Evolutionary conservation across 2,888 invertebrate genomes (phyloP).

Genomic region (Globia sparganii): DNA sequence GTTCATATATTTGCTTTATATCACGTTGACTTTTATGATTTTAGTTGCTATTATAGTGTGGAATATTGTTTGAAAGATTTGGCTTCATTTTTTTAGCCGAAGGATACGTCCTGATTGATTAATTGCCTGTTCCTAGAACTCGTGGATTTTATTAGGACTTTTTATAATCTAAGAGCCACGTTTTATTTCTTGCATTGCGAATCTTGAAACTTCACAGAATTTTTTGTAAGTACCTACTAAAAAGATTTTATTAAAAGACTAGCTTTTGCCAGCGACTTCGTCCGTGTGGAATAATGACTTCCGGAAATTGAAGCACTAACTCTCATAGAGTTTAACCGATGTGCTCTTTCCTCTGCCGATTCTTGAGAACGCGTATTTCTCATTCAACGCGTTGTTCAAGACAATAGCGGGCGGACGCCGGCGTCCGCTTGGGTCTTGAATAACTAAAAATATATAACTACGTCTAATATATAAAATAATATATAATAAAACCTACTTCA

Average conservation of each 20-base stretch:
- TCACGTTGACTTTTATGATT: slow-evolving; percentile 64
- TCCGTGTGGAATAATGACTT: too few species aligned
- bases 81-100: slow-evolving; percentile 36
- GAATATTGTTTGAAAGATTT: slow-evolving; percentile 55
- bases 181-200: neutral
- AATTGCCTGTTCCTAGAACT: slow-evolving; percentile 30
- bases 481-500: too few species aligned
- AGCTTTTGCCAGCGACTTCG: too few species aligned
- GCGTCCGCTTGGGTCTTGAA: too few species aligned
- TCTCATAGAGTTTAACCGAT: too few species aligned
- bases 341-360: too few species aligned
- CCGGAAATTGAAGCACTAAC: too few species aligned
- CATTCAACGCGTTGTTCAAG: too few species aligned
- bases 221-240: slow-evolving; percentile 2
- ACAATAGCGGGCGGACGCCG: too few species aligned
- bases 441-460: too few species aligned
- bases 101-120: slow-evolving; percentile 49
- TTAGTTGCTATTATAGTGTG: slow-evolving; percentile 35
- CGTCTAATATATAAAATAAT: too few species aligned
- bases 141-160: slow-evolving; percentile 20
- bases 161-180: slow-evolving; percentile 22
- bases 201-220: neutral
- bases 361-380: too few species aligned
- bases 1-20: slow-evolving; percentile 60
- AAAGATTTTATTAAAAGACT: neutral